Evolutionary conservation across 1,140 invertebrate genomes (phyloP).

Genomic region (Panagrolaimus sp.): DNA sequence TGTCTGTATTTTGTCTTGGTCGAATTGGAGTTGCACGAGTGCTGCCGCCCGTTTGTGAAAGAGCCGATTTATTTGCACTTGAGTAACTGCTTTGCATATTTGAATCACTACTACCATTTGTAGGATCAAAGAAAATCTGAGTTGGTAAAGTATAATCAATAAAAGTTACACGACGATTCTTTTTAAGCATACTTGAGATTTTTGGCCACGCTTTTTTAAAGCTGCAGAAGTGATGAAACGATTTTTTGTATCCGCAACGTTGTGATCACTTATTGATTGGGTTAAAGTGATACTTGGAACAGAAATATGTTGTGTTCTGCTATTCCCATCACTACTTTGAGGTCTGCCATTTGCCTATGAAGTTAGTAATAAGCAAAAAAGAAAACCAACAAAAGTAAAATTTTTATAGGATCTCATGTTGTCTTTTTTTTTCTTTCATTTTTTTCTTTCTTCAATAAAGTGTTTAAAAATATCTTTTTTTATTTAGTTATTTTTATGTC

Average conservation of each 20-base stretch:
- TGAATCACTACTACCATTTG: background rate
- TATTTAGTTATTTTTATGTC: background rate
- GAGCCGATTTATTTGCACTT: conserved; percentile 1
- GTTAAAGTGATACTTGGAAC: conserved; percentile 1
- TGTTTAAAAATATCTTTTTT: background rate
- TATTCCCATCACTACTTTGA: background rate
- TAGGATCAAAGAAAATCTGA: conserved; percentile 11
- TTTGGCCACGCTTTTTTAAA: conserved; percentile 24
- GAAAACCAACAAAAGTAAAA: background rate
- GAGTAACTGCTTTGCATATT: conserved; percentile 11
- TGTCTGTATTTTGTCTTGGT: conserved; percentile 7
- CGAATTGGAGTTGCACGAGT: conserved; percentile 2
- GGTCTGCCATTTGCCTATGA: conserved; percentile 1
- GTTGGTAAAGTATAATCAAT: conserved; percentile 16
- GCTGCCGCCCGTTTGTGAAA: background rate
- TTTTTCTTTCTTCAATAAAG: background rate
- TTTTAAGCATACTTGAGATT: conserved; percentile 16
- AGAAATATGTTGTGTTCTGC: background rate
- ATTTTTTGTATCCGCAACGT: conserved; percentile 19
- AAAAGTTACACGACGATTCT: conserved; percentile 9
- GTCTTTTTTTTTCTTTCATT: background rate
- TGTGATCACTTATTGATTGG: background rate
- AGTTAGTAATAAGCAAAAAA: conserved; percentile 10
- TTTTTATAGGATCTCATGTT: background rate
- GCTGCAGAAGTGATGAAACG: conserved; percentile 28